Evolutionary conservation across 2,113 vertebrate species (phyloP), one percentile per base, ranked within the genome.

Genomic region (Erythrocercus mccallii): DNA sequence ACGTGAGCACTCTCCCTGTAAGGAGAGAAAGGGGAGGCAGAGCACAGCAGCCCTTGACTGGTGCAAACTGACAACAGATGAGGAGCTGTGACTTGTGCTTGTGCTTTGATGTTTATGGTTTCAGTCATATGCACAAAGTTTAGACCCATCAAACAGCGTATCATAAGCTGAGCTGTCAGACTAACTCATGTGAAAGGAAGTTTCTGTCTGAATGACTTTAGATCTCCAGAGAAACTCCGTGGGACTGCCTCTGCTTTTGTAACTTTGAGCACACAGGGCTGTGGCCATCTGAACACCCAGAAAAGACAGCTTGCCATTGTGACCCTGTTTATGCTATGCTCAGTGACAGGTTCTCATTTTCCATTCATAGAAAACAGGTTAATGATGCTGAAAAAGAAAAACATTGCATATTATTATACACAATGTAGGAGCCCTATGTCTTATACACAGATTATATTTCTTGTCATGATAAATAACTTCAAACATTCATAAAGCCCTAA

Each of bases 181-280:
- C 37, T 76, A 97, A 94, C 71, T 95, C 91, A 94, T 95, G 93
- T 76, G 91, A 91, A 98, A 97, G 77, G 87, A 95, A 84, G 37
- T 33, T 35, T 87, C 51, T 95, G 89, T 82, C 92, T 83, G 66
- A 85, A 93, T 5, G 21, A 83, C 77, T 96, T 94, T 24, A 66
- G 28, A 86, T 92, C 62, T 87, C 70, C 53, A 10, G 33, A 89
- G 87, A 93, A 94, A 95, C 92, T 94, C 62, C 10, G 50, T 1
- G 24, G 90, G 71, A 74, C 86, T 96, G 88, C 62, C 83, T 95
- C 60, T 86, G 82, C 68, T 95, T 92, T 92, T 62, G 24, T 68
- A 93, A 86, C 35, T 65, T 19, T 2, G 13, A 81, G 62, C 23
- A 77, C 35, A 40, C 3, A 15, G 28, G 47, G 45, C 31, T 69